Base-by-base conservation (phyloP, 92 coral and sea anemone genomes). In the Palythoa heliodiscus region DNA sequence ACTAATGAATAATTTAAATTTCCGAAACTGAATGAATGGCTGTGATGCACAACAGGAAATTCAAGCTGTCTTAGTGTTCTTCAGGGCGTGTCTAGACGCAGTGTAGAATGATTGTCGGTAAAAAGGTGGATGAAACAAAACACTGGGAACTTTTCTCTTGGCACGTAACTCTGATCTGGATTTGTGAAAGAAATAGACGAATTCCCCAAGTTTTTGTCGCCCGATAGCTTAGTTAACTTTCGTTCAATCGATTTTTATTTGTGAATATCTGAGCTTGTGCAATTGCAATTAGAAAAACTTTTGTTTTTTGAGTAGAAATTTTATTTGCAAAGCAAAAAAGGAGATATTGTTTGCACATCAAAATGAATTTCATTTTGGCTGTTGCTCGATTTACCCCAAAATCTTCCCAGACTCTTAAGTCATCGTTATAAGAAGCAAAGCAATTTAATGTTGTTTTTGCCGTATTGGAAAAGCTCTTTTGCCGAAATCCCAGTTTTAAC, bases 1-100 rank as follows among this genome's bases (percentile, higher is more conserved):
- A 66, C 57, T 48, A 40, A 80, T 35, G 71, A 37, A 80, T 80
- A 66, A 80, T 66, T 64, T 80, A 47, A 80, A 78, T 23, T 79
- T 80, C 74, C 25, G 72, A 43, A 19, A 20, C 63, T 66, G 75
- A 67, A 80, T 47, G 7, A 69, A 29, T 60, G 12, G 16, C 84
- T 80, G 74, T 64, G 60, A 22, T 47, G 5, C 43, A 66, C 11
- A 37, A 39, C 84, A 5, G 19, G 22, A 40, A 37, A 64, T 23
- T 58, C 69, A 63, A 57, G 40, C 7, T 64, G 20, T 60, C 16
- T 64, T 8, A 79, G 55, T 40, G 40, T 78, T 37, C 14, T 14
- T 13, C 75, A 15, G 53, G 23, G 23, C 73, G 23, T 13, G 15
- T 58, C 64, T 69, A 2, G 60, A 64, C 84, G 8, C 58, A 16